Evolutionary conservation across 2,888 invertebrate species (phyloP).

Genomic region (Ormia ochracea): DNA sequence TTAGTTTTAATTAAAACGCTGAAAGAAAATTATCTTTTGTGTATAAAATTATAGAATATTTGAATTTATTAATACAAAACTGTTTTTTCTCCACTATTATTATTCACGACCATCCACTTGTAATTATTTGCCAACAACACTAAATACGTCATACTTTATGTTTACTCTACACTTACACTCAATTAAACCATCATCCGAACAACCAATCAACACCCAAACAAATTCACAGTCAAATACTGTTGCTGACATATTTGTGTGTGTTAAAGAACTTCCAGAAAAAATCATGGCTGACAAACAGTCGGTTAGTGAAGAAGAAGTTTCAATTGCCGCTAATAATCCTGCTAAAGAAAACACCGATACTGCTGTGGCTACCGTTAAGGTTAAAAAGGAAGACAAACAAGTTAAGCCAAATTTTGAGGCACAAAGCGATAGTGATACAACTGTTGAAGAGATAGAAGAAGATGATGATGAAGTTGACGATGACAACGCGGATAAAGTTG

Average conservation of each 20-base stretch:
- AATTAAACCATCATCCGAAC: slow-evolving; percentile 5
- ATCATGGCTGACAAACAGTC: background rate
- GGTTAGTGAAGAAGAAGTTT: background rate
- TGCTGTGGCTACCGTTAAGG: background rate
- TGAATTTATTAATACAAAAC: background rate
- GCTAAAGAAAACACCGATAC: background rate
- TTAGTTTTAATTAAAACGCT: background rate
- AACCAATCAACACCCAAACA: background rate
- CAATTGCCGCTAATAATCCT: background rate
- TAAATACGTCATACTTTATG: slow-evolving; percentile 4
- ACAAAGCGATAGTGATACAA: background rate
- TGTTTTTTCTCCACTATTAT: background rate
- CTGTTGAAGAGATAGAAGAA: background rate
- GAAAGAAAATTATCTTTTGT: background rate
- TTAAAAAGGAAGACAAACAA: background rate
- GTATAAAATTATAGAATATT: background rate
- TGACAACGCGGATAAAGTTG: slow-evolving; percentile 1
- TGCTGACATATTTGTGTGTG: slow-evolving; percentile 13
- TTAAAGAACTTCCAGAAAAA: slow-evolving; percentile 10
- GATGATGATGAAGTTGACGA: slow-evolving; percentile 19
- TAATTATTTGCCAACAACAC: slow-evolving; percentile 7
- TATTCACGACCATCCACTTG: background rate
- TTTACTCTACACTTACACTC: slow-evolving; percentile 8
- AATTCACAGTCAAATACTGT: slow-evolving; percentile 17
- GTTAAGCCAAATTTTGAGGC: background rate